Percentiles rank a stretch among this genome's conserved stretches.
Evolutionary conservation across 2,888 invertebrate genomes (phyloP).

Genomic region (Pseudococcus jackbeardsleyi): DNA sequence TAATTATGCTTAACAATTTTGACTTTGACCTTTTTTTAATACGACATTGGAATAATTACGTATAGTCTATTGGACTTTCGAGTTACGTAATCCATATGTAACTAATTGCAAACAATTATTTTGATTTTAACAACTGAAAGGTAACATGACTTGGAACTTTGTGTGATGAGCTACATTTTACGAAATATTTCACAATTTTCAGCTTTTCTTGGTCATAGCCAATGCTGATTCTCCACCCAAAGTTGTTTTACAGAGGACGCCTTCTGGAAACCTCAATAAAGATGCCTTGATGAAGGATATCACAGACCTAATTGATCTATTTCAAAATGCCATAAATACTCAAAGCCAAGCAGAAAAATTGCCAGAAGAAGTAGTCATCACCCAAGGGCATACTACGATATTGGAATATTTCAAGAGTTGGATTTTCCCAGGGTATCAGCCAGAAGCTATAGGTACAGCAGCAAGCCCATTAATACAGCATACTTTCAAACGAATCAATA

Average conservation of each 20-base stretch:
- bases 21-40: not conserved
- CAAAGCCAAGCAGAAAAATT: not conserved
- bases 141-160: too few relatives aligned
- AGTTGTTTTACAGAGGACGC: not conserved
- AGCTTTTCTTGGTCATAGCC: not conserved
- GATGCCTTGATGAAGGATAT: not conserved
- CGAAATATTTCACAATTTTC: not conserved
- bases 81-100: too few relatives aligned
- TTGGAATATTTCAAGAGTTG: not conserved
- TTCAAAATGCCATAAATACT: not conserved
- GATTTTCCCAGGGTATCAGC: not conserved
- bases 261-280: not conserved
- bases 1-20: not conserved
- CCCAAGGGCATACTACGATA: not conserved
- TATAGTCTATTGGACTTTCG: too few relatives aligned
- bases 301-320: not conserved
- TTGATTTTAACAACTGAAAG: too few relatives aligned
- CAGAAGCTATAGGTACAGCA: not conserved
- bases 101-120: too few relatives aligned
- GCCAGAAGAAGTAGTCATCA: not conserved
- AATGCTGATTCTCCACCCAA: not conserved
- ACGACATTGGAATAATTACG: too few relatives aligned
- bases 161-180: not conserved
- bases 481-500: not conserved
- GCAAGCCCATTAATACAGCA: not conserved